Evolutionary conservation across 2,113 vertebrate species (phyloP), one percentile per base, ranked within the genome.

Genomic region (Oriolus oriolus): DNA sequence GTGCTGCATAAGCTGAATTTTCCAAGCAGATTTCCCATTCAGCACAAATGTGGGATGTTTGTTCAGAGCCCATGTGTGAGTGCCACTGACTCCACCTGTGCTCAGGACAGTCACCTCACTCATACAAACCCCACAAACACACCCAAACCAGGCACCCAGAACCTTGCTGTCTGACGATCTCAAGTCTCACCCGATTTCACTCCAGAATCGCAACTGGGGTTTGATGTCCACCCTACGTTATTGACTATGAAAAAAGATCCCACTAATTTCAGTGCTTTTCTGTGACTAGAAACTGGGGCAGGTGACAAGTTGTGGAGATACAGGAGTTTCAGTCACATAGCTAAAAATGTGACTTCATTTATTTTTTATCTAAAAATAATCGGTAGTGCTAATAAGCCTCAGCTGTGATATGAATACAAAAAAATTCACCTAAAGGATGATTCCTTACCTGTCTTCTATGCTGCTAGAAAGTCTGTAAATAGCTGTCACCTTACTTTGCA

Each of bases 181-280:
- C 27, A 23, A 56, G 42, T 24, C 12, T 45, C 23, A 42, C 5
- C 9, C 0, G 1, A 35, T 81, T 93, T 50, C 70, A 39, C 39
- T 4, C 5, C 31, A 41, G 57, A 59, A 66, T 59, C 35, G 45
- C 0, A 3, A 20, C 1, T 19, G 16, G 21, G 18, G 7, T 23
- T 81, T 63, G 52, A 71, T 76, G 53, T 57, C 57, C 71, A 69
- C 39, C 42, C 14, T n/a, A 3, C 7, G 19, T 42, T 49, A 44
- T 35, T 64, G n/a, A 45, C 68, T 16, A 27, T 39, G 24, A 44
- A 74, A 78, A 39, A 52, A n/a, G 7, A 76, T 21, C 16, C 4
- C 44, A 17, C 12, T 52, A n/a, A 63, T 31, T 83, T 75, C n/a
- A 31, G 17, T 18, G 52, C 6, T 79, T 14, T 70, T 79, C 61